Evolutionary conservation across 23 tunicate genomes (phyloP).

Genomic region (Ascidia mentula): DNA sequence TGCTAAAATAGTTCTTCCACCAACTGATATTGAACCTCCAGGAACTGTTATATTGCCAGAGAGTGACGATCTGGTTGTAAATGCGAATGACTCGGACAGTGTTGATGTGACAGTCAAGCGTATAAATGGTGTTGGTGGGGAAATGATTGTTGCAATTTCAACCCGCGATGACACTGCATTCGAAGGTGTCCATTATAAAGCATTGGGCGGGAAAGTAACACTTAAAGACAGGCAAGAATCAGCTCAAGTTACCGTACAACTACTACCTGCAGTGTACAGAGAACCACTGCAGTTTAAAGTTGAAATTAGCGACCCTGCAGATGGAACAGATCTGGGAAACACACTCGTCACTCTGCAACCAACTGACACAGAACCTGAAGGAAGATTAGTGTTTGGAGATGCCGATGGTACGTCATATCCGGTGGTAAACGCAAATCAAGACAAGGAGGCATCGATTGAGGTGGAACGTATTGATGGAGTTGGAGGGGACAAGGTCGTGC

Average conservation of each 20-base stretch:
- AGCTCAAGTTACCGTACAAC: constrained; percentile 31
- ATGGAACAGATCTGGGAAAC: constrained; percentile 27
- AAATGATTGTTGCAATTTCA: constrained; percentile 7
- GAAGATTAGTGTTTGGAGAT: background rate
- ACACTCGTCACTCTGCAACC: constrained; percentile 5
- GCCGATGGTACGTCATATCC: background rate
- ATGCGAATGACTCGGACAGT: background rate
- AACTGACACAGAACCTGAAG: constrained; percentile 27
- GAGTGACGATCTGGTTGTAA: background rate
- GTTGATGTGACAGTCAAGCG: constrained; percentile 15
- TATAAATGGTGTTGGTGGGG: constrained; percentile 20
- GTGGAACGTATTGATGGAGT: constrained; percentile 14
- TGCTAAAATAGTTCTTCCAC: constrained; percentile 6
- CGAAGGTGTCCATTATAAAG: constrained; percentile 48
- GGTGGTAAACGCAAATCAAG: background rate
- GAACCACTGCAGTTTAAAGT: constrained; percentile 36
- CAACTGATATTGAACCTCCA: constrained; percentile 44
- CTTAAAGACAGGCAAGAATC: constrained; percentile 44
- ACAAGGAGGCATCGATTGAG: background rate
- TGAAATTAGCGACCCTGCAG: constrained; percentile 42
- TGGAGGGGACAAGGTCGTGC: constrained; percentile 9
- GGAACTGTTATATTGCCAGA: constrained; percentile 5
- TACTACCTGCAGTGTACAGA: constrained; percentile 11
- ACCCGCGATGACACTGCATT: constrained; percentile 35
- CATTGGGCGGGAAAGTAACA: constrained; percentile 22